These are phyloP conservation scores for rat (Rattus norvegicus) DNA, from an alignment of 2,113 vertebrate species.

Conservation along the genomic window DNA sequence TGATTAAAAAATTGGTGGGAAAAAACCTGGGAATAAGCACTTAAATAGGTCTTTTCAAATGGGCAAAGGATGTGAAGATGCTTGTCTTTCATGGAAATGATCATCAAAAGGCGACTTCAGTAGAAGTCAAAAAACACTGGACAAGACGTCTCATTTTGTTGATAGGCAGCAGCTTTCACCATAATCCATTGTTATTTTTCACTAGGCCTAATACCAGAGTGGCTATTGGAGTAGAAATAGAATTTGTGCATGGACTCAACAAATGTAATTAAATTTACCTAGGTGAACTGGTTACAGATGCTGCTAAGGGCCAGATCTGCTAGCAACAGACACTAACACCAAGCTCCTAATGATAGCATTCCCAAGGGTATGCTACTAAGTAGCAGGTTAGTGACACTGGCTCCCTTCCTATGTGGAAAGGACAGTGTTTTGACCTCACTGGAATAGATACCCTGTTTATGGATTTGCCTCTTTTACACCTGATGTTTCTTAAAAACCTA, in stretches of 20 bases:
- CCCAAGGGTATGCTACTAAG: not conserved
- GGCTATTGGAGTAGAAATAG: not conserved
- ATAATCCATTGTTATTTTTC: not conserved
- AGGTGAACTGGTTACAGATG: not conserved
- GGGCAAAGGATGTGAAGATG: not conserved
- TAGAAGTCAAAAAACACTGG: not conserved
- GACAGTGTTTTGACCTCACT: not conserved
- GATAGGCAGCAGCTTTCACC: not conserved
- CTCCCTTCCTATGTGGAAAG: not conserved
- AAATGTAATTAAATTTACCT: not conserved
- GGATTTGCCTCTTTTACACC: not conserved
- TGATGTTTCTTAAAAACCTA: not conserved
- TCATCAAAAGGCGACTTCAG: not conserved
- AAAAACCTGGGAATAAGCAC: not conserved
- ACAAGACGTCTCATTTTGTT: not conserved
- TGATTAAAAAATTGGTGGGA: not conserved
- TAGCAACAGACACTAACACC: not conserved
- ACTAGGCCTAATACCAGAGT: not conserved
- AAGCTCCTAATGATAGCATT: not conserved
- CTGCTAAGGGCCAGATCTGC: not conserved
- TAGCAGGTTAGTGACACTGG: not conserved
- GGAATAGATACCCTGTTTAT: not conserved
- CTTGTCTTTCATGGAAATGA: not conserved
- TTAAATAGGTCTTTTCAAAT: not conserved
- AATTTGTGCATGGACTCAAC: not conserved